Evolutionary conservation across 2,797 vertebrate genomes (phyloP), one percentile per base, ranked within the genome.

Genomic region (Pseudopleuronectes americanus): DNA sequence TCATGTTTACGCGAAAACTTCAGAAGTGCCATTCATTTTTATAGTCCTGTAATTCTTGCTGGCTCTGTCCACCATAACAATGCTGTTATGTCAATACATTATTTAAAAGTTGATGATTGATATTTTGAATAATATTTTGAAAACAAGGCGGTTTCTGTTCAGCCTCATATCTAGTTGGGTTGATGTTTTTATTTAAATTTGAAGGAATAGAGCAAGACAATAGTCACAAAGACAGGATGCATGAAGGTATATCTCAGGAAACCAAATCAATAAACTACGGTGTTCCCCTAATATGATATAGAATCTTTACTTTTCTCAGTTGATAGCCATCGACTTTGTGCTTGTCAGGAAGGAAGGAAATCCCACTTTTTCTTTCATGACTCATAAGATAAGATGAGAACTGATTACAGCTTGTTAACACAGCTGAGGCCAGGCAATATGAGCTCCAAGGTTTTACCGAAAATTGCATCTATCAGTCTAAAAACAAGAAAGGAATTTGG

Each of bases 11-110:
- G 28, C 28, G 16, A 21, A 84, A 84, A 79, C 28, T 57, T 23
- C 61, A 57, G 52, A 66, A 57, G 69, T 26, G 14, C 45, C 28
- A 57, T 64, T 80, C 31, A 45, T 63, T 47, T 80, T 83, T 57
- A 65, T 77, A 31, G 28, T 31, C 74, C 22, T 62, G 66, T 63
- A 53, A 54, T 45, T 76, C 31, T 53, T 22, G 17, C 62, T 57
- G 58, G 63, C 28, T 61, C 69, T 64, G 57, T 77, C 41, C 10
- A 4, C 0, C 36, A 36, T 61, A 64, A 64, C 62, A 62, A 59
- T 60, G n/a, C 36, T 57, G 5, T 26, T 33, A 26, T 6, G 45
- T 57, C 61, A 66, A 58, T 21, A 17, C 6, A 41, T 64, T 48
- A 31, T 26, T 28, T 48, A 21, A 5, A 33, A 58, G 68, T 16